Evolutionary conservation across 2,113 vertebrate genomes (phyloP).

Genomic region (Mustela nigripes): DNA sequence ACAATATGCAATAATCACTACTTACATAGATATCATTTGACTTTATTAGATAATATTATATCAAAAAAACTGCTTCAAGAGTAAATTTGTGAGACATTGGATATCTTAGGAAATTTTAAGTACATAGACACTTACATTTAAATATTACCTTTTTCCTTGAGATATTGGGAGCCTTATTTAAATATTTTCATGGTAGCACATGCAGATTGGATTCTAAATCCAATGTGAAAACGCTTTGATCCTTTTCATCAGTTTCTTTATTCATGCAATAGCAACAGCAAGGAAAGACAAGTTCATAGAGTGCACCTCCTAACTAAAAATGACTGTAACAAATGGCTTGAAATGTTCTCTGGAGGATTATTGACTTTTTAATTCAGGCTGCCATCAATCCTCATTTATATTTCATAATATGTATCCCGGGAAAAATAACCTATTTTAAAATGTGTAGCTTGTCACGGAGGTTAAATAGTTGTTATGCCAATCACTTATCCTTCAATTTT

Average conservation of each 20-base stretch:
- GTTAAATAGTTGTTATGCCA: conserved; percentile 57
- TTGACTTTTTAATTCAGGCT: conserved; percentile 71
- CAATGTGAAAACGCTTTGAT: neutral
- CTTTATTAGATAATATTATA: neutral
- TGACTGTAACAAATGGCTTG: neutral
- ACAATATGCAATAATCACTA: neutral
- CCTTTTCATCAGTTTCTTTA: neutral
- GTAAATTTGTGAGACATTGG: neutral
- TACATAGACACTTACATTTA: neutral
- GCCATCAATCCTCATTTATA: conserved; percentile 68
- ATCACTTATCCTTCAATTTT: conserved; percentile 24
- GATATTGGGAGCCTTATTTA: neutral
- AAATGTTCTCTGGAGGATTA: conserved; percentile 70
- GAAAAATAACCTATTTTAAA: conserved; percentile 56
- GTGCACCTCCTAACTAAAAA: conserved; percentile 32
- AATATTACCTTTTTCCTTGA: neutral
- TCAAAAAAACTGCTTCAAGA: neutral
- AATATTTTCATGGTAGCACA: neutral
- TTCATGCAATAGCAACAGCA: neutral
- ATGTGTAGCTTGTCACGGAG: neutral
- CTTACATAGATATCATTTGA: neutral
- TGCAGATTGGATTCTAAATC: neutral
- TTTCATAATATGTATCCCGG: conserved; percentile 33
- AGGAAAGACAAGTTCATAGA: conserved; percentile 26
- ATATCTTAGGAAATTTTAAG: neutral